phyloP scores from a whole-genome alignment of 2,113 vertebrate species.

The Bufo gargarizans region DNA sequence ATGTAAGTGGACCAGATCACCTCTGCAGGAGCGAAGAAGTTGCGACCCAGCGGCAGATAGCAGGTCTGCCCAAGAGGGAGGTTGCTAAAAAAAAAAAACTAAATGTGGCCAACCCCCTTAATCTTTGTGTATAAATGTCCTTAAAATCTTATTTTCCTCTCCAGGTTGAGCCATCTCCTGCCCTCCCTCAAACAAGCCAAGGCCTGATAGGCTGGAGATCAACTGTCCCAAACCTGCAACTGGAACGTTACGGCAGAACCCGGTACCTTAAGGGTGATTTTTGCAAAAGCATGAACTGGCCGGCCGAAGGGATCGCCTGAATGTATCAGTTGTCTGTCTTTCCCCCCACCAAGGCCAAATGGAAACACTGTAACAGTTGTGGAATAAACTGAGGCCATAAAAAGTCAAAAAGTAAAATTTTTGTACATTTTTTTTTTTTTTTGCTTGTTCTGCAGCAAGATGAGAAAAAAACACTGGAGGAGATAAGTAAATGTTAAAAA shows the following conservation, averaged over 20 bases:
- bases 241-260: conserved; percentile 67
- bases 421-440: background rate
- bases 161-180: conserved; percentile 80
- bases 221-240: conserved; percentile 66
- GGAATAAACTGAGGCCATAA: background rate
- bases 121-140: too few relatives aligned
- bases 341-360: background rate
- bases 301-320: conserved; percentile 68
- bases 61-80: too few relatives aligned
- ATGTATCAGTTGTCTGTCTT: background rate
- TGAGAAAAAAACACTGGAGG: background rate
- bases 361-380: background rate
- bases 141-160: background rate
- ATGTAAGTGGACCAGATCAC: too few relatives aligned
- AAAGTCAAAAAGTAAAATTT: background rate
- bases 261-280: conserved; percentile 75
- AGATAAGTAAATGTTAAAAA: conserved; percentile 48
- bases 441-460: background rate
- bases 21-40: too few relatives aligned
- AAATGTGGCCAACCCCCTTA: too few relatives aligned
- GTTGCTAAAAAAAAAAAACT: too few relatives aligned
- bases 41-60: too few relatives aligned
- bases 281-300: conserved; percentile 72
- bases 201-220: conserved; percentile 88
- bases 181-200: conserved; percentile 80